A percentile compares a stretch with the other conserved stretches of the same genome.
Evolutionary conservation across 2,113 vertebrate genomes (phyloP).

Genomic region (Phalacrocorax aristotelis): DNA sequence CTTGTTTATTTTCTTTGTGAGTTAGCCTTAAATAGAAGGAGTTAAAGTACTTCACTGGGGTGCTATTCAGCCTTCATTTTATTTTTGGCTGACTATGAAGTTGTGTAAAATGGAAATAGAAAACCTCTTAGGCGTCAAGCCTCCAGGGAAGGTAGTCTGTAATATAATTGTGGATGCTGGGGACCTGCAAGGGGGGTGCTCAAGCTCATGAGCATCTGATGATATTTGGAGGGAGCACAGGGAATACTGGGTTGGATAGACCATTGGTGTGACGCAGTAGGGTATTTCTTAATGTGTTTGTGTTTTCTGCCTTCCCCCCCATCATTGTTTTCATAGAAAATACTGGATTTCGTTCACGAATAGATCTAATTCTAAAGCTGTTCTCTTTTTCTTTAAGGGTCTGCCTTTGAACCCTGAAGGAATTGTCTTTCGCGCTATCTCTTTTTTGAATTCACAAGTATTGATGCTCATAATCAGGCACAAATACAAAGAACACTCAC

Average conservation of each 20-base stretch:
- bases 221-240: neutral
- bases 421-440: neutral
- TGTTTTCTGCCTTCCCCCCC: neutral
- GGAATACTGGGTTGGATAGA: too few relatives aligned
- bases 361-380: neutral
- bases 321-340: neutral
- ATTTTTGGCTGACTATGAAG: neutral
- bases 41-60: neutral
- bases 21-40: neutral
- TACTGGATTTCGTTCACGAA: neutral
- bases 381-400: neutral
- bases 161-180: neutral
- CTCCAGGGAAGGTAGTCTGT: too few relatives aligned
- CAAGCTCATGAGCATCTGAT: neutral
- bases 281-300: neutral
- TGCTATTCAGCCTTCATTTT: neutral
- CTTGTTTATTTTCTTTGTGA: neutral
- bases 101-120: fast-evolving
- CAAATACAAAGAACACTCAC: neutral
- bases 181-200: neutral
- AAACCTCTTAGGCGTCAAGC: fast-evolving
- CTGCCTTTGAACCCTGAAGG: neutral
- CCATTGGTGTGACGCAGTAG: neutral
- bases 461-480: neutral
- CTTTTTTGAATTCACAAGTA: neutral